Conservation (phyloP, 2,888 invertebrate genomes). For the Smittia sp. region DNA sequence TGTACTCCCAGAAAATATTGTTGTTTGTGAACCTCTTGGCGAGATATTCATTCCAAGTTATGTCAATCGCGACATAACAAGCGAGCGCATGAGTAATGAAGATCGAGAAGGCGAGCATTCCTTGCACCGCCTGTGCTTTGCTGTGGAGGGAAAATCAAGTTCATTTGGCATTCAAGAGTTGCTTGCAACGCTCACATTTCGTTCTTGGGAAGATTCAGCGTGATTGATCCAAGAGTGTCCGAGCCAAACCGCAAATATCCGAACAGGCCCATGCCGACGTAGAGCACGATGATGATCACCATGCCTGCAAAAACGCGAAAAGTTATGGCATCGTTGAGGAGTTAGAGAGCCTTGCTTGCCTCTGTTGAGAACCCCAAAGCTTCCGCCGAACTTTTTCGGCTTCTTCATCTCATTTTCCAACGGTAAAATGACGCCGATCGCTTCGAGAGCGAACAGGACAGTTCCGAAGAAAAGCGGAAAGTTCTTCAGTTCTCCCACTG, state of each 20-base stretch:
- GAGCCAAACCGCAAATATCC: conserved; percentile 86
- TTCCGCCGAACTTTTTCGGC: conserved; percentile 75
- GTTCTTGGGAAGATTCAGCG: conserved; percentile 72
- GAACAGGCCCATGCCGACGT: conserved; percentile 80
- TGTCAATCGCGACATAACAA: conserved; percentile 93
- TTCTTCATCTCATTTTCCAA: conserved; percentile 93
- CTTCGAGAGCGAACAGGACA: conserved; percentile 93
- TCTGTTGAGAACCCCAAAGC: conserved; percentile 79
- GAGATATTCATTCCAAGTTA: conserved; percentile 82
- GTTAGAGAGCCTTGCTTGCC: not conserved
- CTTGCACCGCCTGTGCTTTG: conserved; percentile 68
- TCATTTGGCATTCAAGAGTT: conserved; percentile 3
- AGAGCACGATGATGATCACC: conserved; percentile 76
- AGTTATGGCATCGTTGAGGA: not conserved
- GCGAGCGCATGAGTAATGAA: conserved; percentile 91
- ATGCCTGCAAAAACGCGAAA: conserved; percentile 57
- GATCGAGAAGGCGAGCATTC: conserved; percentile 74
- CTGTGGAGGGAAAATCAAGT: conserved; percentile 52
- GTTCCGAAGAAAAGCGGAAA: conserved; percentile 95
- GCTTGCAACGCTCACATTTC: conserved; percentile 58
- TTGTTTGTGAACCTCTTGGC: conserved; percentile 59
- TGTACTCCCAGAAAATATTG: conserved; percentile 70
- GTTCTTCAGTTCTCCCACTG: conserved; percentile 63
- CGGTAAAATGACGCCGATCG: conserved; percentile 87
- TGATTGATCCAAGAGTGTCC: conserved; percentile 73